Conservation (phyloP, 2,797 vertebrate genomes). For the Acanthopagrus latus region DNA sequence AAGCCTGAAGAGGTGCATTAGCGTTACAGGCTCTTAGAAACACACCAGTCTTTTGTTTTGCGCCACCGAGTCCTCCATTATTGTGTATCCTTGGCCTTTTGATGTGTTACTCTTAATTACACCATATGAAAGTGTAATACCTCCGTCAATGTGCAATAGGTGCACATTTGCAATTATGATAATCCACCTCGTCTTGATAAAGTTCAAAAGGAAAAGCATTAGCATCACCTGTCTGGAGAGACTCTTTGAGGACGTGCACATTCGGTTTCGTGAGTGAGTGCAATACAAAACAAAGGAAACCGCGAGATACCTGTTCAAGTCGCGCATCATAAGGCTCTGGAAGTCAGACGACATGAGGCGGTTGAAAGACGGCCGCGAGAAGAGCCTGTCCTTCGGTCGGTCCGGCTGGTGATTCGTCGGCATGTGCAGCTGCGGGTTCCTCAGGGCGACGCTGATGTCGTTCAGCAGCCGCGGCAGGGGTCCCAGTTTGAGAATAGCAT, state of each 20-base stretch:
- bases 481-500: slow-evolving; percentile 95
- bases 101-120: slow-evolving; percentile 30
- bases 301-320: slow-evolving; percentile 91
- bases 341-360: slow-evolving; percentile 92
- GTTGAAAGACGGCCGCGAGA: slow-evolving; percentile 84
- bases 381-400: slow-evolving; percentile 84
- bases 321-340: slow-evolving; percentile 96
- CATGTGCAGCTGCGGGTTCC: slow-evolving; percentile 97
- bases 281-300: background rate
- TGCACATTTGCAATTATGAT: slow-evolving; percentile 33
- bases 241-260: slow-evolving; percentile 28
- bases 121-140: slow-evolving; percentile 18
- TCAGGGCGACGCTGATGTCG: slow-evolving; percentile 96
- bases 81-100: slow-evolving; percentile 35
- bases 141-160: slow-evolving; percentile 15
- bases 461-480: slow-evolving; percentile 95
- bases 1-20: slow-evolving; percentile 63
- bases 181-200: slow-evolving; percentile 1
- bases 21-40: slow-evolving; percentile 53
- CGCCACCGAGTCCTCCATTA: slow-evolving; percentile 37
- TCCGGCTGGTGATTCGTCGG: slow-evolving; percentile 93
- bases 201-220: slow-evolving; percentile 12
- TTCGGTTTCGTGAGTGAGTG: background rate
- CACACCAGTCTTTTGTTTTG: slow-evolving; percentile 40
- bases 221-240: background rate